Evolutionary conservation across 2,888 invertebrate species (phyloP).

Genomic region (Thera obeliscata): DNA sequence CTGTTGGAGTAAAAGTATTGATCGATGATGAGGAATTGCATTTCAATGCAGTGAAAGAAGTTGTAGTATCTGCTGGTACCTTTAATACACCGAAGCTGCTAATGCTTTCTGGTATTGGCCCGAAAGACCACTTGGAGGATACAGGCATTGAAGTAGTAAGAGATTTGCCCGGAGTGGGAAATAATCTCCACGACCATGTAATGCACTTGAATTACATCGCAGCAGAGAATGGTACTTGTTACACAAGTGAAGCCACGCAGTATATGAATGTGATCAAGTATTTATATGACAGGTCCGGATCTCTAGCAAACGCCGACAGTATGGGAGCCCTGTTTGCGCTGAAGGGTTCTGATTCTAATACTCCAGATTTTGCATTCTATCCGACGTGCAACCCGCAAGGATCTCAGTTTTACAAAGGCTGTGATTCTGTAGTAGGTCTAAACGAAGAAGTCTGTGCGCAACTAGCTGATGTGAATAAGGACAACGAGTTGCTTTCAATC

Average conservation of each 20-base stretch:
- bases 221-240: conserved; percentile 64
- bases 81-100: conserved; percentile 71
- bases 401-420: conserved; percentile 50
- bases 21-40: conserved; percentile 44
- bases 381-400: conserved; percentile 59
- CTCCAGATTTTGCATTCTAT: conserved; percentile 70
- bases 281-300: conserved; percentile 61
- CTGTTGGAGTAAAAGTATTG: conserved; percentile 57
- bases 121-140: conserved; percentile 54
- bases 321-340: conserved; percentile 62
- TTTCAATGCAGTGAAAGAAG: conserved; percentile 61
- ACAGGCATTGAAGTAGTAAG: conserved; percentile 54
- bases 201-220: conserved; percentile 64
- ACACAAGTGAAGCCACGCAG: conserved; percentile 34
- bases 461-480: conserved; percentile 50
- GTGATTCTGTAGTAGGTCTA: conserved; percentile 55
- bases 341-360: conserved; percentile 43
- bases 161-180: conserved; percentile 65
- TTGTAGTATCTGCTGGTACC: conserved; percentile 68
- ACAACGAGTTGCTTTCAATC: conserved; percentile 59
- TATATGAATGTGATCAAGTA: conserved; percentile 63
- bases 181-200: conserved; percentile 69
- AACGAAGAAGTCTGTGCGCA: conserved; percentile 54
- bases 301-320: conserved; percentile 55
- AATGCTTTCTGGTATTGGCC: conserved; percentile 70